Percentiles rank a stretch among this genome's conserved stretches.
Evolutionary conservation across 2,797 vertebrate genomes (phyloP).

Genomic region (Gambelia wislizenii): DNA sequence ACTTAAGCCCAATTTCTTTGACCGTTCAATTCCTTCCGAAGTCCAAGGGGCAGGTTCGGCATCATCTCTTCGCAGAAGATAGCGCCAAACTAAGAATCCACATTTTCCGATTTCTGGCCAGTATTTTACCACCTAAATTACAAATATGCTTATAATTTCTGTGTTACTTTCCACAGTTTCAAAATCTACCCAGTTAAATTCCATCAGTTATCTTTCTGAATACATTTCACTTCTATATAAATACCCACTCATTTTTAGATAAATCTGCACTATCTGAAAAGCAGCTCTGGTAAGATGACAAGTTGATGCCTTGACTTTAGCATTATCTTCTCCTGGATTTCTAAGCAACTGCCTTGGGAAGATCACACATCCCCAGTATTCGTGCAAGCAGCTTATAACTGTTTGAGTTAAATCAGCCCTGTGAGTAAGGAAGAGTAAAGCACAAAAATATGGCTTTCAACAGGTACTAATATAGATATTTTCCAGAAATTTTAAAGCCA

Average conservation of each 20-base stretch:
- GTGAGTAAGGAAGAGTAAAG: not conserved
- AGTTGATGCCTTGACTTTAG: not conserved
- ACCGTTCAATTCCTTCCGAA: slow-evolving; percentile 92
- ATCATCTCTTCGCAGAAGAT: slow-evolving; percentile 95
- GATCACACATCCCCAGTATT: not conserved
- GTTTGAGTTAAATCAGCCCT: not conserved
- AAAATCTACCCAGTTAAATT: not conserved
- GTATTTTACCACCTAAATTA: slow-evolving; percentile 94
- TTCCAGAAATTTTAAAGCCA: no score
- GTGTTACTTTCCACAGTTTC: slow-evolving; percentile 34
- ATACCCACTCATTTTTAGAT: not conserved
- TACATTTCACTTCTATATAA: not conserved
- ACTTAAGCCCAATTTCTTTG: slow-evolving; percentile 91
- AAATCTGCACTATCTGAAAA: not conserved
- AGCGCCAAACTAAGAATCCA: slow-evolving; percentile 98
- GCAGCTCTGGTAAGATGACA: not conserved
- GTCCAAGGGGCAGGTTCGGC: slow-evolving; percentile 97
- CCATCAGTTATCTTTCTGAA: not conserved
- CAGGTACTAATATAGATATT: not conserved
- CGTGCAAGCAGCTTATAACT: not conserved
- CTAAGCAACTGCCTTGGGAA: not conserved
- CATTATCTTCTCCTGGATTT: not conserved
- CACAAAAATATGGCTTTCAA: not conserved
- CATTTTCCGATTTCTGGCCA: slow-evolving; percentile 99
- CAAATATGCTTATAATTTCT: slow-evolving; percentile 53